Base-by-base conservation (phyloP, 2,113 vertebrate species). In the Regulus satrapa region DNA sequence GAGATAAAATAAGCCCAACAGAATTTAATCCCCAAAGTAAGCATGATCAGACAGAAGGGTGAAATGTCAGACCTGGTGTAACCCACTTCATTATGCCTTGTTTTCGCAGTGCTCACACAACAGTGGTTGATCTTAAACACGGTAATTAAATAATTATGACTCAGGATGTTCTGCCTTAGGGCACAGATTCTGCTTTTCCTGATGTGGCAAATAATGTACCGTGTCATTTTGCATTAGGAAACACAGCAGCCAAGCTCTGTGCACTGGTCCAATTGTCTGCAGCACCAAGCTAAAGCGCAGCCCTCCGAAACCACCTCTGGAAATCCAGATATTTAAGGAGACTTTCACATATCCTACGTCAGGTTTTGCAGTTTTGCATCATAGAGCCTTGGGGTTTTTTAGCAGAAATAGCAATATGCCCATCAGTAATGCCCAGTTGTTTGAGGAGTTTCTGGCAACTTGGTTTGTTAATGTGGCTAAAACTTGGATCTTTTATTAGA, bases 141-240 rank as follows among this genome's bases (percentile, higher is more conserved):
- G 52, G 41, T 96, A 95, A 95, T 88, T 88, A 92, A 93, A 80
- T 96, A 96, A 97, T 96, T 96, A 90, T 93, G 88, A 84, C 82
- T 96, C 82, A 72, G 75, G 63, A 93, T 94, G 90, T 86, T 95
- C 78, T 92, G 94, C 96, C 88, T 84, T 41, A 28, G 75, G 94
- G 93, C 82, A 41, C 2, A 55, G 43, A 88, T 96, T 86, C 82
- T 88, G 63, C 82, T 85, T 85, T 90, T 95, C 90, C 76, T 90
- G 90, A 91, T 95, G 93, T 92, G 90, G 73, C 92, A 95, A 95
- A 95, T 84, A 95, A 94, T 72, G 88, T 80, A 80, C 76, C 40
- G 1, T 88, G 92, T 88, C 92, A 86, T 72, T 94, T 54, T 94
- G 67, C 64, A 74, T 95, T 94, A 92, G 61, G 59, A n/a, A 88